These are phyloP conservation scores for Sebastes trivittatus DNA, from an alignment of 2,797 vertebrate genomes.

Conservation along the genomic window DNA sequence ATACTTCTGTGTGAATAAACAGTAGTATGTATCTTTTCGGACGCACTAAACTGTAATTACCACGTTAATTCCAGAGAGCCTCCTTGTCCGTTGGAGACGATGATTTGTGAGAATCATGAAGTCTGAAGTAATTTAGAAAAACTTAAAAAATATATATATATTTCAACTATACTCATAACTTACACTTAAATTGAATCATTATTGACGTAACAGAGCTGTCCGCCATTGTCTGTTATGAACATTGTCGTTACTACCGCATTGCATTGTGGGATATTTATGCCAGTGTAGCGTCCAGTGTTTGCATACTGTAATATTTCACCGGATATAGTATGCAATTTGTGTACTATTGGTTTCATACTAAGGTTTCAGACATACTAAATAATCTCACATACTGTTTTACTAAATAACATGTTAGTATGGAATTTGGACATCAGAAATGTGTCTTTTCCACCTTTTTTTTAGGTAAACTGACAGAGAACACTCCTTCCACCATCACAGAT, in stretches of 20 bases:
- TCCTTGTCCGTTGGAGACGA: background rate
- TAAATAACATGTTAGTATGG: background rate
- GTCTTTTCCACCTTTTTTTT: conserved; percentile 20
- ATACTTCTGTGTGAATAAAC: background rate
- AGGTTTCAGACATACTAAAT: too few relatives aligned
- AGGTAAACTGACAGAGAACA: conserved; percentile 53
- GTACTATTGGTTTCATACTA: background rate
- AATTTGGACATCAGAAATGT: background rate
- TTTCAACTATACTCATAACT: background rate
- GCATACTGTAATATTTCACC: background rate
- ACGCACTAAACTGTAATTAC: background rate
- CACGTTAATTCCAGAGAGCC: background rate
- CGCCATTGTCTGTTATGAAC: background rate
- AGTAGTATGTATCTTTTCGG: background rate
- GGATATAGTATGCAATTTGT: too few relatives aligned
- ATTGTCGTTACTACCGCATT: background rate
- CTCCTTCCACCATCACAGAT: conserved; percentile 22
- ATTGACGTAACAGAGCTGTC: background rate
- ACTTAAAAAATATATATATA: background rate
- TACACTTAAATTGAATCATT: background rate
- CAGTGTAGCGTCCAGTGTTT: background rate
- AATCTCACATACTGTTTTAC: background rate
- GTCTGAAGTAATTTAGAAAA: too few relatives aligned
- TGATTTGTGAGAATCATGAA: background rate
- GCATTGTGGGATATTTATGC: background rate